Percentiles rank a stretch among this genome's conserved stretches.
These are phyloP conservation scores for Glandiceps talaboti DNA, from an alignment of 53 echinoderm and acorn worm genomes.

Conservation along the genomic window DNA sequence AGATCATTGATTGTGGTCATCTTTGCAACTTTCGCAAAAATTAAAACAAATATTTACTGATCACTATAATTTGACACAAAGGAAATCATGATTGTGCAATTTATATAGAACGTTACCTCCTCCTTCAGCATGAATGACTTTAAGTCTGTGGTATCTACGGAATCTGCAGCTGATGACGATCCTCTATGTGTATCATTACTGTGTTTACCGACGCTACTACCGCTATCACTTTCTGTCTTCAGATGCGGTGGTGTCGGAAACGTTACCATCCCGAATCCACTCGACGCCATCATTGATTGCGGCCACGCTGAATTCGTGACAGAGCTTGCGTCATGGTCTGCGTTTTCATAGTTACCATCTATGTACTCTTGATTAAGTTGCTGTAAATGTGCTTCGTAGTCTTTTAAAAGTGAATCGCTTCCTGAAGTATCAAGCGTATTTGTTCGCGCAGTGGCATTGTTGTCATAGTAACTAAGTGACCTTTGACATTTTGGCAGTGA, in stretches of 20 bases:
- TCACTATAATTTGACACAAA: too few relatives aligned
- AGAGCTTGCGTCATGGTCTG: conserved; percentile 27
- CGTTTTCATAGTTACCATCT: conserved; percentile 49
- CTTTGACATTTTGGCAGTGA: not conserved
- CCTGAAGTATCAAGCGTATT: not conserved
- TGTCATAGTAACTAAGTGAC: not conserved
- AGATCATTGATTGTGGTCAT: too few relatives aligned
- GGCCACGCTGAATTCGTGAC: not conserved
- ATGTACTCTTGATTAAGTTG: conserved; percentile 29
- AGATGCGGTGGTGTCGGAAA: conserved; percentile 28
- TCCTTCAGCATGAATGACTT: conserved; percentile 41
- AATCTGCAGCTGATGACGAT: conserved; percentile 22
- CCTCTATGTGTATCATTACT: conserved; percentile 30
- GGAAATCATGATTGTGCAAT: too few relatives aligned
- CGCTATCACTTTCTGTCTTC: conserved; percentile 57
- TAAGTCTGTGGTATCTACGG: conserved; percentile 27
- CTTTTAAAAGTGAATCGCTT: conserved; percentile 4
- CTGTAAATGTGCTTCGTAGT: not conserved
- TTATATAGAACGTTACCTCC: conserved; percentile 62
- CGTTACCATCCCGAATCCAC: conserved; percentile 27
- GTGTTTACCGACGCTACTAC: conserved; percentile 46
- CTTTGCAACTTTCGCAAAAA: too few relatives aligned
- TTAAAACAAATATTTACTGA: too few relatives aligned
- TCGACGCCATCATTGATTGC: conserved; percentile 25
- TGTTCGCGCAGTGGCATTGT: too few relatives aligned